A percentile compares a stretch with the other conserved stretches of the same genome.
Conservation (phyloP, 2,797 vertebrate species). For the Neomorphus geoffroyi region DNA sequence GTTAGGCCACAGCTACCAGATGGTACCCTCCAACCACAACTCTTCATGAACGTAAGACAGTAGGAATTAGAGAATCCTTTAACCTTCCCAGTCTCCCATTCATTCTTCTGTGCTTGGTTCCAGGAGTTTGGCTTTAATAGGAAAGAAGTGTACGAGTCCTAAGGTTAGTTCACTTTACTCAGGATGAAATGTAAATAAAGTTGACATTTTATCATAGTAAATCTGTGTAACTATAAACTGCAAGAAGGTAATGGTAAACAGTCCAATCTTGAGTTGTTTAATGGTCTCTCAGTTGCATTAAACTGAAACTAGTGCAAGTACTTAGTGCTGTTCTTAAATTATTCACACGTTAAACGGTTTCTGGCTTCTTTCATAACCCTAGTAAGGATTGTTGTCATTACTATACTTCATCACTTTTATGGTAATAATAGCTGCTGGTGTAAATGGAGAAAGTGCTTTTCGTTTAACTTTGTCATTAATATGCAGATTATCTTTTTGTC, state of each 20-base stretch:
- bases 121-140: slow-evolving; percentile 46
- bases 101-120: slow-evolving; percentile 45
- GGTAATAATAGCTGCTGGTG: background rate
- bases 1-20: background rate
- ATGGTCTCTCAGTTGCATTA: background rate
- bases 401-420: background rate
- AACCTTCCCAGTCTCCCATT: background rate
- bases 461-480: background rate
- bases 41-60: background rate
- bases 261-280: background rate
- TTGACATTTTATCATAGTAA: background rate
- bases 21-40: background rate
- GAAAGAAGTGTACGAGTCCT: background rate
- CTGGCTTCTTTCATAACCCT: background rate
- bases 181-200: background rate
- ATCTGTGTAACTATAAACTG: background rate
- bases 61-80: background rate
- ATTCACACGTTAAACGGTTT: background rate
- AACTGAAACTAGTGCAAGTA: background rate
- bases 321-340: background rate
- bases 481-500: background rate
- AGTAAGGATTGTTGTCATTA: background rate
- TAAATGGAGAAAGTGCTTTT: background rate
- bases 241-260: background rate
- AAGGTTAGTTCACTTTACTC: slow-evolving; percentile 17